Conservation (phyloP, 2,797 vertebrate species). For the Arrhamphus sclerolepis region DNA sequence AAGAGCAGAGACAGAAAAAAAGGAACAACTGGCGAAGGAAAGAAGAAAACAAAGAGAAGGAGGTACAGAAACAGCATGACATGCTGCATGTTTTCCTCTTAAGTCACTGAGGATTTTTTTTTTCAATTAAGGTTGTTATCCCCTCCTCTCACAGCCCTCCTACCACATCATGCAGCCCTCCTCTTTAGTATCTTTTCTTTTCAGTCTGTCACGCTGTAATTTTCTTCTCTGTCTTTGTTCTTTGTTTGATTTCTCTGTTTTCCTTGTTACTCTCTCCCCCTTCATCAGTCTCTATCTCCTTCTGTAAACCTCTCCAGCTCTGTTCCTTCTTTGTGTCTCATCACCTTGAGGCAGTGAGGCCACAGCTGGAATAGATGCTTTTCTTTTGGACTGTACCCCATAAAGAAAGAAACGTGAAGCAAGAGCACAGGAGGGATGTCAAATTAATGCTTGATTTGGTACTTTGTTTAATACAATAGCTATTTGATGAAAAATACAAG, state of each 20-base stretch:
- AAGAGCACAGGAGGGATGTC: too few species aligned
- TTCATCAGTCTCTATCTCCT: slow-evolving; percentile 14
- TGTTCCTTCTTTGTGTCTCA: too few species aligned
- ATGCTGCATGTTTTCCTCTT: slow-evolving; percentile 25
- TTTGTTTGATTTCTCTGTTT: slow-evolving; percentile 16
- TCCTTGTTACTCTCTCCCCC: slow-evolving; percentile 5
- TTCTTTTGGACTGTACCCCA: slow-evolving; percentile 9
- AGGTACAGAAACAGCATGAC: slow-evolving; percentile 7
- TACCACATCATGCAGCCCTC: slow-evolving; percentile 37
- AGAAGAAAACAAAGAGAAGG: not conserved
- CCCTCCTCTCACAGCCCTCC: slow-evolving; percentile 36
- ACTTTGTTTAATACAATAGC: too few species aligned
- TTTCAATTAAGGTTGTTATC: slow-evolving; percentile 50
- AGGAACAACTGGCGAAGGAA: not conserved
- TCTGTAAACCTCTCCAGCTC: slow-evolving; percentile 13
- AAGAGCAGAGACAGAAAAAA: not conserved
- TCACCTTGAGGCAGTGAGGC: too few species aligned
- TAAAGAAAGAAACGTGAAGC: slow-evolving; percentile 24
- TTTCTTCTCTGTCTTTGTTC: slow-evolving; percentile 11
- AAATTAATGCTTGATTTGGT: too few species aligned
- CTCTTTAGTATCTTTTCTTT: not conserved
- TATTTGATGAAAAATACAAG: too few species aligned
- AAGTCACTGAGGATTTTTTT: slow-evolving; percentile 37
- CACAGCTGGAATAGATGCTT: too few species aligned
- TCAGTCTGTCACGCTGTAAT: slow-evolving; percentile 9